Percentiles rank a stretch among this genome's conserved stretches.
Conservation (phyloP, 1,140 invertebrate species). For the Zeugodacus cucurbitae region DNA sequence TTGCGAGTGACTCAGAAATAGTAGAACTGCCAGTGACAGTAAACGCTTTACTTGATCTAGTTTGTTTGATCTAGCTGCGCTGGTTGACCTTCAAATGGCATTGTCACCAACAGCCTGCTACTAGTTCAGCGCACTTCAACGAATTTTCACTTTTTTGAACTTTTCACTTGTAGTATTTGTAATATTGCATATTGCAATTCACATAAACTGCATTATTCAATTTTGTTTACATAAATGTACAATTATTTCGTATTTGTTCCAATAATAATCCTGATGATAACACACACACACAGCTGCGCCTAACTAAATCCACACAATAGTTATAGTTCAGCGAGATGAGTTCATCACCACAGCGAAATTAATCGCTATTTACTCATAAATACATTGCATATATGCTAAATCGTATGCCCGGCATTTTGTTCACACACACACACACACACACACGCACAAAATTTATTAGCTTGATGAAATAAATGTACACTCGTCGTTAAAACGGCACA, state of each 20-base stretch:
- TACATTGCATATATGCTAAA: background rate
- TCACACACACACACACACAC: too few species aligned
- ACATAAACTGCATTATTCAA: background rate
- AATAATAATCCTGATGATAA: slow-evolving; percentile 25
- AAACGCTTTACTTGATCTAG: too few species aligned
- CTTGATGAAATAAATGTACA: background rate
- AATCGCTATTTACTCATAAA: background rate
- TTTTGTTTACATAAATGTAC: background rate
- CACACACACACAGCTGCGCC: too few species aligned
- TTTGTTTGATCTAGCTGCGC: too few species aligned
- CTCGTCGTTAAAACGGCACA: slow-evolving; percentile 3
- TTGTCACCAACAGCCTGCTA: too few species aligned
- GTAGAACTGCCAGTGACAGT: too few species aligned
- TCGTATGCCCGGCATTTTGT: background rate
- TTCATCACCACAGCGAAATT: slow-evolving; percentile 1
- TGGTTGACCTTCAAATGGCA: too few species aligned
- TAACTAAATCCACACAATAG: background rate
- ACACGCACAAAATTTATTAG: background rate
- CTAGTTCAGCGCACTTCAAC: too few species aligned
- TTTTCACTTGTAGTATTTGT: too few species aligned
- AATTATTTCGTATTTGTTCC: background rate
- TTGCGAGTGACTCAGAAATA: too few species aligned
- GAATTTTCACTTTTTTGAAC: too few species aligned
- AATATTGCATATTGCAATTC: too few species aligned
- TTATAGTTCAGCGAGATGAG: background rate